phyloP scores from a whole-genome alignment of 2,113 vertebrate species.

The Meriones unguiculatus region DNA sequence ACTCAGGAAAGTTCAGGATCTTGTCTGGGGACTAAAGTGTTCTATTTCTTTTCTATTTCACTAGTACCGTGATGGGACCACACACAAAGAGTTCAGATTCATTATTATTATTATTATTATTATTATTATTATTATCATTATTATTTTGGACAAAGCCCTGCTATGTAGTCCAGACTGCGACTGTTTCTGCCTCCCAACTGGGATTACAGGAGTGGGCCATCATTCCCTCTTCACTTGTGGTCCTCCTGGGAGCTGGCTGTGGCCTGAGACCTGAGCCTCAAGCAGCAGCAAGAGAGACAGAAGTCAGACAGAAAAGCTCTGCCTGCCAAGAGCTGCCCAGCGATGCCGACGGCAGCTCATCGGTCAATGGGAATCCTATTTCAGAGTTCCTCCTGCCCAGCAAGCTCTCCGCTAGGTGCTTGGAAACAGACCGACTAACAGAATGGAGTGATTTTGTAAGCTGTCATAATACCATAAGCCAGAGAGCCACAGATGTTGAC shows the following conservation, averaged over 20 bases:
- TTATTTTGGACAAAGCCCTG: background rate
- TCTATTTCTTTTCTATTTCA: conserved; percentile 79
- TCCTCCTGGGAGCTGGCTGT: conserved; percentile 73
- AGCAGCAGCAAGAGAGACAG: conserved; percentile 85
- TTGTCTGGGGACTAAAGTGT: too few species aligned
- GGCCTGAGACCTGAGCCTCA: conserved; percentile 80
- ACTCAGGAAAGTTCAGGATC: conserved; percentile 46
- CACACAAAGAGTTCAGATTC: conserved; percentile 74
- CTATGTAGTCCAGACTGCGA: background rate
- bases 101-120: too few species aligned
- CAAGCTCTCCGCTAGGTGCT: conserved; percentile 85
- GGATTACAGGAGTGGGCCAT: background rate
- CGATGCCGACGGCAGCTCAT: conserved; percentile 95
- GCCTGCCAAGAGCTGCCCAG: conserved; percentile 91
- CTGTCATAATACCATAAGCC: conserved; percentile 96
- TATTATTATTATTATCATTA: too few species aligned
- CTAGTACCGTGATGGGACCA: conserved; percentile 79
- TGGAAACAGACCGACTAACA: conserved; percentile 93
- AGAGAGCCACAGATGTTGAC: conserved; percentile 96
- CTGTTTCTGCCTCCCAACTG: background rate
- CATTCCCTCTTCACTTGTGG: conserved; percentile 71
- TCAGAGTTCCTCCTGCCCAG: conserved; percentile 83
- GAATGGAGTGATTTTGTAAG: conserved; percentile 98
- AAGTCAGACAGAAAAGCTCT: conserved; percentile 91
- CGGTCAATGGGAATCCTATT: conserved; percentile 86